These are phyloP conservation scores for Epinephelus malabaricus DNA, from an alignment of 2,797 vertebrate species.

Conservation along the genomic window DNA sequence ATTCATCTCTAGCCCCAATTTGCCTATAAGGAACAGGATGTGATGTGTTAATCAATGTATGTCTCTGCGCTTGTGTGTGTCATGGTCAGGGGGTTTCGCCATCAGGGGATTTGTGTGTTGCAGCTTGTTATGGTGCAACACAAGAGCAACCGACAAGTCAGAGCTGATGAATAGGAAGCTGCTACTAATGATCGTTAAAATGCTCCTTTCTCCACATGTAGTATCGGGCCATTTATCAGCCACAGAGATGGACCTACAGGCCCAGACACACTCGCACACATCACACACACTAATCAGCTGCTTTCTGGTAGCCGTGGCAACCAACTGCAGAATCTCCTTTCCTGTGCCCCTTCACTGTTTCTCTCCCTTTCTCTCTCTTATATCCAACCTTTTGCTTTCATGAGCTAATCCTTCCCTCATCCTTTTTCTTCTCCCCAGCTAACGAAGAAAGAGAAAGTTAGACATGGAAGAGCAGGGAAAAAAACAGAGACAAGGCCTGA, in stretches of 20 bases:
- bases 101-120: conserved; percentile 53
- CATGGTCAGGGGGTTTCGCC: conserved; percentile 55
- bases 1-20: conserved; percentile 24
- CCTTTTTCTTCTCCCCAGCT: conserved; percentile 23
- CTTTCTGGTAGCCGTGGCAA: conserved; percentile 69
- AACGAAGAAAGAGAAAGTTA: conserved; percentile 62
- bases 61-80: conserved; percentile 20
- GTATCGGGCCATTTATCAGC: conserved; percentile 68
- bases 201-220: conserved; percentile 68
- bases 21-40: conserved; percentile 25
- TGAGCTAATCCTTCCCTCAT: conserved; percentile 66
- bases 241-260: conserved; percentile 57
- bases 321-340: conserved; percentile 44
- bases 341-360: conserved; percentile 29
- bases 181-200: conserved; percentile 73
- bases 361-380: conserved; percentile 23
- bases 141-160: conserved; percentile 66
- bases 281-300: conserved; percentile 69
- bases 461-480: conserved; percentile 1
- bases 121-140: conserved; percentile 80
- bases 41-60: conserved; percentile 32
- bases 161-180: conserved; percentile 73
- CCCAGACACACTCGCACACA: conserved; percentile 56
- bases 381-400: conserved; percentile 66
- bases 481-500: conserved; percentile 18